Evolutionary conservation across 2,888 invertebrate species (phyloP), one percentile per base, ranked within the genome.

Genomic region (Synanthedon andrenaeformis): DNA sequence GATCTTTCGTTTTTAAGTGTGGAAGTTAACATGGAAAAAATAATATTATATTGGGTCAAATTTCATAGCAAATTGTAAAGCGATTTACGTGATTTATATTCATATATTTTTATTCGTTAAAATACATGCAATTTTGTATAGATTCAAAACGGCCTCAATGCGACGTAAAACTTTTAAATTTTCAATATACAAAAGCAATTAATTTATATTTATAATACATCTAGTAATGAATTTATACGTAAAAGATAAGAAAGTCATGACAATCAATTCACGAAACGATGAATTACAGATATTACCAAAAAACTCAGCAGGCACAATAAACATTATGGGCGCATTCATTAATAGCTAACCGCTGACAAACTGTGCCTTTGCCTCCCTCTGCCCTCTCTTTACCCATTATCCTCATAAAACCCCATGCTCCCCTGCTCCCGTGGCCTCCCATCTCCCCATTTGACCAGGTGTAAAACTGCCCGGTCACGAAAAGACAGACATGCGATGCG

Each of bases 391-490:
- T 73, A 74, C 76, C 78, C 70, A 73, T 73, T 72, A 70, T 70
- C 69, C 72, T 69, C 67, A 69, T 69, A 67, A 67, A 68, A 66
- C 72, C 69, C 63, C 64, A 70, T 62, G 66, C 65, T 48, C 28
- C 41, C 14, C 13, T n/a, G 63, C 66, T 70, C 67, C 66, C 61
- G 64, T 66, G 56, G 53, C 54, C 52, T 49, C n/a, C 54, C 65
- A 61, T 68, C 74, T 70, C 74, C 73, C 78, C 66, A 68, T 65
- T 70, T 65, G 74, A 69, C 86, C 86, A 86, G 86, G 86, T 86
- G 86, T 85, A 84, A 86, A 86, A 85, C 82, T 83, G 84, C 80
- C 75, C 76, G 76, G 85, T 86, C 86, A 86, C 86, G 86, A 76
- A 84, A 83, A 79, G 72, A 77, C 77, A 76, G 82, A 82, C 86